Evolutionary conservation across 2,113 vertebrate genomes (phyloP).

Genomic region (Channa maculata): DNA sequence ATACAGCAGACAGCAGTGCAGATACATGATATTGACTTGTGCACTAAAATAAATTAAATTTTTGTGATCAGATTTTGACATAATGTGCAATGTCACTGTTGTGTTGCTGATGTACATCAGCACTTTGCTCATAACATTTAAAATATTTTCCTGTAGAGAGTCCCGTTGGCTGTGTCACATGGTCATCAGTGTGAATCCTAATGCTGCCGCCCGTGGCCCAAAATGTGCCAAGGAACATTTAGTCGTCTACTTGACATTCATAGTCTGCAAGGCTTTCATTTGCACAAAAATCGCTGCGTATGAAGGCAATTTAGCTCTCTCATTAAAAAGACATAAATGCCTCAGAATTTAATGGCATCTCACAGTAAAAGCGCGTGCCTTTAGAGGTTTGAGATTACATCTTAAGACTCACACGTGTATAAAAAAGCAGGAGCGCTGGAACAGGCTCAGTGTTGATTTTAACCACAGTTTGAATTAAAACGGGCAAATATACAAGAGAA

Average conservation of each 20-base stretch:
- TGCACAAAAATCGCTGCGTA: conserved; percentile 76
- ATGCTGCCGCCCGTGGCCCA: conserved; percentile 50
- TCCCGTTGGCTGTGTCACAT: conserved; percentile 33
- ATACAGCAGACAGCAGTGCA: background rate
- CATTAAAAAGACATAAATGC: conserved; percentile 85
- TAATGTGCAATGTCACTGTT: conserved; percentile 1
- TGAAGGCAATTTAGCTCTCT: conserved; percentile 81
- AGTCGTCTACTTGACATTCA: conserved; percentile 76
- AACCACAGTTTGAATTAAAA: conserved; percentile 36
- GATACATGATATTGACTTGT: conserved; percentile 33
- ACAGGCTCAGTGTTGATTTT: conserved; percentile 28
- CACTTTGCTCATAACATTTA: conserved; percentile 54
- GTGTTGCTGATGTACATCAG: conserved; percentile 12
- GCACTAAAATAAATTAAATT: conserved; percentile 8
- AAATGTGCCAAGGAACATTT: conserved; percentile 70
- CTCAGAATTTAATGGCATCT: conserved; percentile 77
- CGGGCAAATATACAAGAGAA: background rate
- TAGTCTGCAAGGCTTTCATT: conserved; percentile 73
- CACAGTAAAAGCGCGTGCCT: conserved; percentile 65
- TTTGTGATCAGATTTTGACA: conserved; percentile 6
- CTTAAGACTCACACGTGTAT: conserved; percentile 62
- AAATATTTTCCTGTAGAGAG: conserved; percentile 49
- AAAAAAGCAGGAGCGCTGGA: conserved; percentile 44
- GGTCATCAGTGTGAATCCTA: conserved; percentile 55
- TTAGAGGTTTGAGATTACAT: conserved; percentile 74